Percentiles rank a stretch among this genome's conserved stretches.
Evolutionary conservation across 2,888 invertebrate species (phyloP).

Genomic region (Brachyptera putata): DNA sequence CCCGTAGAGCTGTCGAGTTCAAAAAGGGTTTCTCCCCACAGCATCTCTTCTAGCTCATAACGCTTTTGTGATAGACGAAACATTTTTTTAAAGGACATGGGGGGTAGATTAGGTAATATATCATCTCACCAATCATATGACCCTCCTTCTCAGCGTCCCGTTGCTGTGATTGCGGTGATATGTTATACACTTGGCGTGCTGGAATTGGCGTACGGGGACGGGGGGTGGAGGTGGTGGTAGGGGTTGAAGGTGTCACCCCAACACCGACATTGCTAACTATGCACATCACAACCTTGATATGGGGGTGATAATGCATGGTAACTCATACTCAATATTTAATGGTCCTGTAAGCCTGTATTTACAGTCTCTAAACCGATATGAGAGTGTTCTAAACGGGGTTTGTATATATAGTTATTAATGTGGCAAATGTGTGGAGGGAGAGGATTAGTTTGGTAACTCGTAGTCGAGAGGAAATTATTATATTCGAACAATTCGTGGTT

Average conservation of each 20-base stretch:
- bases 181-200: conserved; percentile 21
- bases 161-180: conserved; percentile 20
- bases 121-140: conserved; percentile 19
- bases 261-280: conserved; percentile 20
- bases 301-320: conserved; percentile 26
- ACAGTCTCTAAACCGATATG: conserved; percentile 9
- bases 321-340: conserved; percentile 28
- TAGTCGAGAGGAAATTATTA: background rate
- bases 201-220: conserved; percentile 3
- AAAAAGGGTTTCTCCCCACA: conserved; percentile 13
- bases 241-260: conserved; percentile 25
- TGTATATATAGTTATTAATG: conserved; percentile 14
- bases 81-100: conserved; percentile 16
- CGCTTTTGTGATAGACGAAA: background rate
- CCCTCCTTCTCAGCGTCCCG: background rate
- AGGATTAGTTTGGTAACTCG: conserved; percentile 3
- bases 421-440: background rate
- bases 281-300: conserved; percentile 4
- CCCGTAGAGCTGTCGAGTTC: background rate
- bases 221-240: background rate
- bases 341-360: conserved; percentile 22
- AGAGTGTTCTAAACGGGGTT: too few species aligned
- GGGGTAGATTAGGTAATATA: conserved; percentile 21
- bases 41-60: conserved; percentile 3
- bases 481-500: background rate